These are phyloP conservation scores for Alca torda DNA, from an alignment of 2,797 vertebrate species.

Conservation along the genomic window DNA sequence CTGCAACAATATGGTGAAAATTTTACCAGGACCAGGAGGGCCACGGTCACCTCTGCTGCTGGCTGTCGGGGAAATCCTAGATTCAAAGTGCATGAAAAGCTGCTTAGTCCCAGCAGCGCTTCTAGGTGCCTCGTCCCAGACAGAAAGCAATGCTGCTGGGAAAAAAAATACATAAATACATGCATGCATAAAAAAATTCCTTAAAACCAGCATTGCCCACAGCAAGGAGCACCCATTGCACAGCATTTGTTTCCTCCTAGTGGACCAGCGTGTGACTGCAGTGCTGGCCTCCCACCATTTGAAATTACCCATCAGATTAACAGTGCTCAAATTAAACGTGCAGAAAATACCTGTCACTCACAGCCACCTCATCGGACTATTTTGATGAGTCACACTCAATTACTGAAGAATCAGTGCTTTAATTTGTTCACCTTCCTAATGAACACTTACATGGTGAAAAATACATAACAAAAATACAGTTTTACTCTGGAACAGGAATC, in stretches of 20 bases:
- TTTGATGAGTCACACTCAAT: not conserved
- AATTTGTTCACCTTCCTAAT: not conserved
- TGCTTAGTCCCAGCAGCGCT: not conserved
- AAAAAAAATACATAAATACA: not conserved
- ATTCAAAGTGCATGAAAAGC: not conserved
- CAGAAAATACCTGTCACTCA: not conserved
- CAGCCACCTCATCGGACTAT: not conserved
- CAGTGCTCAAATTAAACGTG: accelerated
- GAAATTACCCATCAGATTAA: not conserved
- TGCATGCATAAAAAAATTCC: accelerated
- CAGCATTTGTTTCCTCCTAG: not conserved
- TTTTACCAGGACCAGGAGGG: not conserved
- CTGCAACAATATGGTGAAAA: accelerated
- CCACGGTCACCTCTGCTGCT: not conserved
- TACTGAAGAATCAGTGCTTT: not conserved
- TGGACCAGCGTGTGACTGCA: not conserved
- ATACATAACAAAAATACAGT: not conserved
- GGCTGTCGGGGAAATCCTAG: not conserved
- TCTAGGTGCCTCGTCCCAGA: not conserved
- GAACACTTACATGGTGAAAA: not conserved
- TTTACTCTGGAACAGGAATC: not conserved
- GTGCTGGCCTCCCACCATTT: not conserved
- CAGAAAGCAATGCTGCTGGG: not conserved
- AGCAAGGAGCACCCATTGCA: not conserved
- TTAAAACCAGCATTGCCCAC: not conserved